Evolutionary conservation across 2,888 invertebrate species (phyloP).

Genomic region (Chrysolina haemoptera): DNA sequence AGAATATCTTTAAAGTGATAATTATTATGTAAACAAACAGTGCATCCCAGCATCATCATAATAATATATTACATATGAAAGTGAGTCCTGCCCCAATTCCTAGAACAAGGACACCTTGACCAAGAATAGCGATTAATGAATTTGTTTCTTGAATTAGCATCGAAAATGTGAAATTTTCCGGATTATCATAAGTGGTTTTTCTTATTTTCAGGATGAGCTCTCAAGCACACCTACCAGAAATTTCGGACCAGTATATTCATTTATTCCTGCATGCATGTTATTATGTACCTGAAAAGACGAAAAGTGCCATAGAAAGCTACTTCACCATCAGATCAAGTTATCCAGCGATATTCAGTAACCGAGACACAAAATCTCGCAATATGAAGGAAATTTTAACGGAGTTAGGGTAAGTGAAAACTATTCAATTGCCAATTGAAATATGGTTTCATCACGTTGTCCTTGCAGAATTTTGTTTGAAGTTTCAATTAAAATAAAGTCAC

Average conservation of each 20-base stretch:
- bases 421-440: neutral
- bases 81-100: no score
- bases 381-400: slow-evolving; percentile 72
- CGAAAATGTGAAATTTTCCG: no score
- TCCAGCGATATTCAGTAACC: slow-evolving; percentile 75
- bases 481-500: no score
- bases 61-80: no score
- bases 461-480: no score
- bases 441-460: no score
- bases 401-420: slow-evolving; percentile 73
- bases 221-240: slow-evolving; percentile 75
- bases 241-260: slow-evolving; percentile 77
- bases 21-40: no score
- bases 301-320: slow-evolving; percentile 70
- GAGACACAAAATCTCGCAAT: slow-evolving; percentile 72
- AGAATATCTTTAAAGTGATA: no score
- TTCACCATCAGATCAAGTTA: slow-evolving; percentile 75
- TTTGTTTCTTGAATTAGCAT: no score
- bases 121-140: no score
- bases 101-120: no score
- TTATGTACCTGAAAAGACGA: slow-evolving; percentile 70
- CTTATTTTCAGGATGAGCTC: slow-evolving; percentile 73
- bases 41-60: no score
- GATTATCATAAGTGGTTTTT: neutral
- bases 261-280: slow-evolving; percentile 77